phyloP scores from a whole-genome alignment of 2,113 vertebrate species.

The Vimba vimba region DNA sequence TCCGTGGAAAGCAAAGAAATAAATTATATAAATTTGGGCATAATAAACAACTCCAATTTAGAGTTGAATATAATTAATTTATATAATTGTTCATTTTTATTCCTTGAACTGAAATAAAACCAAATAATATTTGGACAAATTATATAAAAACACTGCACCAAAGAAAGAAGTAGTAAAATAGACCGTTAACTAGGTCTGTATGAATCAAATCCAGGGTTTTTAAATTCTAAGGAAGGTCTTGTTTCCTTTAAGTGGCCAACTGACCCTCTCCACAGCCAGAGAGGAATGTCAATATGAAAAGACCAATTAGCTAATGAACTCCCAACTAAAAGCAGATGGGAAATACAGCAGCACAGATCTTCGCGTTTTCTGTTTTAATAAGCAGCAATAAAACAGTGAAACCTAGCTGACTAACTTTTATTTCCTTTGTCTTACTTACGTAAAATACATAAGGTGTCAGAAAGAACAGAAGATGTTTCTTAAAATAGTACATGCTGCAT shows the following conservation, averaged over 20 bases:
- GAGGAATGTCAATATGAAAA: constrained; percentile 14
- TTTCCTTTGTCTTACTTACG: not conserved
- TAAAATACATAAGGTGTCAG: not conserved
- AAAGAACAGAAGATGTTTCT: not conserved
- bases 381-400: not conserved
- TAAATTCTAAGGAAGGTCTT: not conserved
- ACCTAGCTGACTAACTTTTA: not conserved
- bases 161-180: not conserved
- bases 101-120: not conserved
- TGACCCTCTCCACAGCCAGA: constrained; percentile 6
- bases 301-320: constrained; percentile 49
- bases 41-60: too few species aligned
- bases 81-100: too few species aligned
- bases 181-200: not conserved
- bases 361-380: not conserved
- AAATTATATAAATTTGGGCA: not conserved
- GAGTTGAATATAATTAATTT: too few species aligned
- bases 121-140: not conserved
- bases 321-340: constrained; percentile 5
- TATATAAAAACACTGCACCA: not conserved
- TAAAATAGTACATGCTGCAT: not conserved
- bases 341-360: not conserved
- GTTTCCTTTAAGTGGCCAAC: not conserved
- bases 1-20: not conserved
- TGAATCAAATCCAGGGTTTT: not conserved